phyloP scores from a whole-genome alignment of 1,140 invertebrate genomes.

The Lithobius niger region DNA sequence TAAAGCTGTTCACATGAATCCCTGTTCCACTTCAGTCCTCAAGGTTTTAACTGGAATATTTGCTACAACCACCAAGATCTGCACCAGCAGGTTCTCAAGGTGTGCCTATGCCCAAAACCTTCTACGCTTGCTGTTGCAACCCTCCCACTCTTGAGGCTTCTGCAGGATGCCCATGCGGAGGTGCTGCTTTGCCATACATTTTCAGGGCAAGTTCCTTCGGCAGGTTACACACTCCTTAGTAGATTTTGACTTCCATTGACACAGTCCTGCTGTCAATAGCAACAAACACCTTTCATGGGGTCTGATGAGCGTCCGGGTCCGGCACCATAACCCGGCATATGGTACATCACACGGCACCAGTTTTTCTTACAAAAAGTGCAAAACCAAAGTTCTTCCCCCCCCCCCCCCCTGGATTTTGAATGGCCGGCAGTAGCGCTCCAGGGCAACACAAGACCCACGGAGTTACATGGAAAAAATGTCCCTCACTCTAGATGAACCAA shows the following conservation, averaged over 20 bases:
- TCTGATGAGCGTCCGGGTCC: conserved; percentile 31
- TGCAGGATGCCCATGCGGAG: conserved; percentile 52
- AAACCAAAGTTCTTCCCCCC: too few species aligned
- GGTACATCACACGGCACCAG: conserved; percentile 77
- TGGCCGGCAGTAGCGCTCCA: too few species aligned
- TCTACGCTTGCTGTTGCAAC: conserved; percentile 54
- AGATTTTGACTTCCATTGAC: conserved; percentile 80
- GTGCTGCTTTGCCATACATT: conserved; percentile 75
- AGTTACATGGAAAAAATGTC: too few species aligned
- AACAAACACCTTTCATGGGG: conserved; percentile 72
- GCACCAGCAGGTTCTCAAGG: conserved; percentile 62
- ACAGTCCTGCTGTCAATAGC: conserved; percentile 74
- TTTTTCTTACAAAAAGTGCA: conserved; percentile 87
- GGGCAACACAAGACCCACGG: too few species aligned
- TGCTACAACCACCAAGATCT: conserved; percentile 81
- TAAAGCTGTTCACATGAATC: conserved; percentile 81
- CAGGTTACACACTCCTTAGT: conserved; percentile 80
- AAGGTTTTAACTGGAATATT: conserved; percentile 70
- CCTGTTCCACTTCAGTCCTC: conserved; percentile 75
- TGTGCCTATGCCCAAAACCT: conserved; percentile 58
- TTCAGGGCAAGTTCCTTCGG: conserved; percentile 78
- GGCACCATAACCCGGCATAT: conserved; percentile 48
- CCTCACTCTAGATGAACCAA: too few species aligned
- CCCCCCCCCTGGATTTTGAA: too few species aligned
- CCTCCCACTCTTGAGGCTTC: conserved; percentile 51